A percentile compares a stretch with the other conserved stretches of the same genome.
Conservation (phyloP, 1,140 invertebrate genomes). For the Trichoplusia ni region DNA sequence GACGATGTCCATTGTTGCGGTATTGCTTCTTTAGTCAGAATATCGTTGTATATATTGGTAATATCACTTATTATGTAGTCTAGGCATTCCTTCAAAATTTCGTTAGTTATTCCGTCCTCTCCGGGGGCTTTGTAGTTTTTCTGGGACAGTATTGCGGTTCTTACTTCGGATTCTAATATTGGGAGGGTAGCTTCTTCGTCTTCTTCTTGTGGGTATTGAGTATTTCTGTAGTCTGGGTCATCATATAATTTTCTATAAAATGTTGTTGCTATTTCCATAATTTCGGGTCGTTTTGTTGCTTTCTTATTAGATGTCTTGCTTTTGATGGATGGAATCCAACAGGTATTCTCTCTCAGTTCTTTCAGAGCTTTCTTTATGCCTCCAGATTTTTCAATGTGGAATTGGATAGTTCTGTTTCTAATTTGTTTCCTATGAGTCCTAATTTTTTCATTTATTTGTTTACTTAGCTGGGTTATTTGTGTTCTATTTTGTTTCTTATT, state of each 20-base stretch:
- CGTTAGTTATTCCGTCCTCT: conserved; percentile 33
- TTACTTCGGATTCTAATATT: conserved; percentile 35
- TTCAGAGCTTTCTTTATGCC: conserved; percentile 41
- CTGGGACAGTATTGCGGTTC: conserved; percentile 34
- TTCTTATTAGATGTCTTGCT: conserved; percentile 34
- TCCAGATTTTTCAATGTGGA: conserved; percentile 41
- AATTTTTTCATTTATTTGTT: conserved; percentile 39
- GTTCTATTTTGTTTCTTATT: conserved; percentile 25
- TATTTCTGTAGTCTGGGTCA: neutral
- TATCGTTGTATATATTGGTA: conserved; percentile 27
- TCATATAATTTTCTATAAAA: conserved; percentile 40
- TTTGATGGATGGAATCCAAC: conserved; percentile 37
- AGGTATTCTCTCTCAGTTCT: conserved; percentile 35
- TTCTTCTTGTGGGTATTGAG: neutral
- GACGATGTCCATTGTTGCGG: conserved; percentile 33
- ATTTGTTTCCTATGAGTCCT: conserved; percentile 36
- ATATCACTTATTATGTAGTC: neutral
- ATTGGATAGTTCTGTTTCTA: conserved; percentile 23
- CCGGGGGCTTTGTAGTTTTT: conserved; percentile 38
- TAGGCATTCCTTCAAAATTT: conserved; percentile 29
- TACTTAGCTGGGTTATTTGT: conserved; percentile 35
- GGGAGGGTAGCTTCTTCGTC: conserved; percentile 23
- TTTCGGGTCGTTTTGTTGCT: conserved; percentile 29
- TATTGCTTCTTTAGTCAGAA: conserved; percentile 18
- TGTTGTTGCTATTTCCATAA: conserved; percentile 37